Conservation (phyloP, 2,888 invertebrate genomes). For the Conomelus anceps region DNA sequence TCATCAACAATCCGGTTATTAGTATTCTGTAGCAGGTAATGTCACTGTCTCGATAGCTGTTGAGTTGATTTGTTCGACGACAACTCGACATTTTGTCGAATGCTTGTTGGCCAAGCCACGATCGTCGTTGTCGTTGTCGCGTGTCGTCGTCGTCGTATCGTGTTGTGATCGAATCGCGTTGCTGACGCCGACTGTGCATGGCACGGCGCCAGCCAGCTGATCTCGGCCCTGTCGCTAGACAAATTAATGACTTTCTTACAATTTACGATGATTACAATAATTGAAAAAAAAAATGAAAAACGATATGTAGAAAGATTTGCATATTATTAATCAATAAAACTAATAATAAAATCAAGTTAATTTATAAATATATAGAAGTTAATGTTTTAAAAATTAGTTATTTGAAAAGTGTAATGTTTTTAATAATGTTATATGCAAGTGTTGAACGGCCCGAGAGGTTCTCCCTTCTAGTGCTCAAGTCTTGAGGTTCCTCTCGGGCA, state of each 20-base stretch:
- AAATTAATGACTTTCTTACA: constrained; percentile 1
- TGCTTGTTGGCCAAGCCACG: too few relatives aligned
- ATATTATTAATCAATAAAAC: constrained; percentile 18
- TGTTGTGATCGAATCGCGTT: too few relatives aligned
- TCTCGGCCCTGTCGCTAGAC: background rate
- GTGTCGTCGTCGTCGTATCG: too few relatives aligned
- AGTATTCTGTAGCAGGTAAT: background rate
- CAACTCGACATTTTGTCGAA: background rate
- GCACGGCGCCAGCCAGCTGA: background rate
- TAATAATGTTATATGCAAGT: constrained; percentile 28
- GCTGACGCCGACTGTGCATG: too few relatives aligned
- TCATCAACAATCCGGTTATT: background rate
- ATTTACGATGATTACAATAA: constrained; percentile 14
- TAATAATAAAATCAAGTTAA: constrained; percentile 20
- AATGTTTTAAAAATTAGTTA: constrained; percentile 27
- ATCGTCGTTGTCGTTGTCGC: too few relatives aligned
- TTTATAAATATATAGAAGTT: constrained; percentile 28
- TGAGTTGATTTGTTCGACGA: background rate
- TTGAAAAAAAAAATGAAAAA: constrained; percentile 24
- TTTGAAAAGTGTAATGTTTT: constrained; percentile 24
- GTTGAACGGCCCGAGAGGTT: constrained; percentile 24
- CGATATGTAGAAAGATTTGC: constrained; percentile 26
- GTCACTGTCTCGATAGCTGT: background rate
- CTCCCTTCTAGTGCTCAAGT: constrained; percentile 28
- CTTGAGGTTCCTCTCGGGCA: constrained; percentile 7